These are phyloP conservation scores for Spialia ferax DNA, from an alignment of 2,888 invertebrate species.

Conservation along the genomic window DNA sequence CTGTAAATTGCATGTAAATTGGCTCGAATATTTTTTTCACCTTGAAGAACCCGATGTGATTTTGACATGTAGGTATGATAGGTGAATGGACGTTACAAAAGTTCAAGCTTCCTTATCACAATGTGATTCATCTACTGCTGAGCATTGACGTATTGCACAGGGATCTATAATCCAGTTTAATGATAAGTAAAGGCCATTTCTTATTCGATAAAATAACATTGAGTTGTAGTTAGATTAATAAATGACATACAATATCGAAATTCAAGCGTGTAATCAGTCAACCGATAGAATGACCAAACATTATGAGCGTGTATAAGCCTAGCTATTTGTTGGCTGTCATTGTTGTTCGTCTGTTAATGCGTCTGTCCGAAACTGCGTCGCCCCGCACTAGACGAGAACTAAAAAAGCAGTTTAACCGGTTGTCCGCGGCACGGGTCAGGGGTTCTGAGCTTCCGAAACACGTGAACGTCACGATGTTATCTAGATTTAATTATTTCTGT, in stretches of 20 bases:
- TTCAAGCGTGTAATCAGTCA: slow-evolving; percentile 3
- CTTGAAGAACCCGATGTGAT: slow-evolving; percentile 46
- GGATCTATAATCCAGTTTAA: background rate
- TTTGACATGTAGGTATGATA: slow-evolving; percentile 33
- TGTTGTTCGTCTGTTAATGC: slow-evolving; percentile 64
- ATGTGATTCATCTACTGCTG: background rate
- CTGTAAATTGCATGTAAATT: slow-evolving; percentile 18
- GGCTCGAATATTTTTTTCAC: slow-evolving; percentile 39
- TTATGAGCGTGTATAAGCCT: background rate
- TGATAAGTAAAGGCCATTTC: background rate
- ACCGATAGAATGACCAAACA: background rate
- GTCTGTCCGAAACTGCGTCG: slow-evolving; percentile 60
- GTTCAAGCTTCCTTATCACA: slow-evolving; percentile 38
- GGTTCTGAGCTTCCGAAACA: slow-evolving; percentile 44
- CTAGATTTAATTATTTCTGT: slow-evolving; percentile 35
- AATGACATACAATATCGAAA: slow-evolving; percentile 1
- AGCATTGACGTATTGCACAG: background rate
- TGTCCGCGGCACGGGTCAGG: slow-evolving; percentile 42
- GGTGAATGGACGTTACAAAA: slow-evolving; percentile 44
- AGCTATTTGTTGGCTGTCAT: slow-evolving; percentile 61
- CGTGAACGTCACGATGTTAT: slow-evolving; percentile 35
- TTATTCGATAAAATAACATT: background rate
- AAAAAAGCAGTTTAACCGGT: slow-evolving; percentile 52
- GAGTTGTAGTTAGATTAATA: slow-evolving; percentile 3
- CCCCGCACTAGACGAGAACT: slow-evolving; percentile 47